phyloP scores from a whole-genome alignment of 2,888 invertebrate species.

The Pristionchus arcanus region DNA sequence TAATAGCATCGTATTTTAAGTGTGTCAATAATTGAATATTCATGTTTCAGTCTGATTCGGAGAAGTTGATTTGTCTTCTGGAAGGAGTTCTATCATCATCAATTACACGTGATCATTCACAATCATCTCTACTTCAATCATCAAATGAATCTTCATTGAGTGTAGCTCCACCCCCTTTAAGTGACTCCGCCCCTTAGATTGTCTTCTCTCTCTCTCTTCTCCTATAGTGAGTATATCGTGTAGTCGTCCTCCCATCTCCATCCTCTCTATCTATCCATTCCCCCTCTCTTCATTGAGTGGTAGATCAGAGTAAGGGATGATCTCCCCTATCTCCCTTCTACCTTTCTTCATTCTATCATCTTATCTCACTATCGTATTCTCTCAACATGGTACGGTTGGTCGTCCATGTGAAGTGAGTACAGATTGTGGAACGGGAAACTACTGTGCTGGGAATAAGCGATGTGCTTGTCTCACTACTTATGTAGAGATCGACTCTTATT shows the following conservation, averaged over 20 bases:
- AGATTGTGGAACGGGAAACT: constrained; percentile 78
- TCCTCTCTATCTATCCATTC: background rate
- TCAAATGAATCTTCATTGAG: constrained; percentile 6
- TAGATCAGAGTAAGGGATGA: constrained; percentile 29
- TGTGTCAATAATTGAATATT: background rate
- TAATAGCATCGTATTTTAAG: background rate
- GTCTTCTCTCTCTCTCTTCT: background rate
- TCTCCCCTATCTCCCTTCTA: constrained; percentile 1
- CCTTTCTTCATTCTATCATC: constrained; percentile 40
- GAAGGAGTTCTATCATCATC: constrained; percentile 38
- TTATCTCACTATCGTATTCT: constrained; percentile 32
- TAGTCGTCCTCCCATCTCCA: background rate
- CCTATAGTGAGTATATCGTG: constrained; percentile 7
- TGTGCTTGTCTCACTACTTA: constrained; percentile 79
- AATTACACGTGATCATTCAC: background rate
- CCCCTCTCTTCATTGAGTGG: background rate
- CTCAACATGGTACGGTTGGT: constrained; percentile 77
- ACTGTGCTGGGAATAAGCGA: constrained; percentile 79
- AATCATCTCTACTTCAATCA: background rate
- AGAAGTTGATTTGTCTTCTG: constrained; percentile 51
- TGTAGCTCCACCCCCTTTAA: constrained; percentile 4
- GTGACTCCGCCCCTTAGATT: constrained; percentile 34
- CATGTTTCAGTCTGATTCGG: constrained; percentile 20
- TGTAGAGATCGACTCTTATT: constrained; percentile 78
- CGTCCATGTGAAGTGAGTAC: constrained; percentile 76